A percentile compares a stretch with the other conserved stretches of the same genome.
Conservation (phyloP, 1,140 invertebrate species). For the Trichonephila clavata region DNA sequence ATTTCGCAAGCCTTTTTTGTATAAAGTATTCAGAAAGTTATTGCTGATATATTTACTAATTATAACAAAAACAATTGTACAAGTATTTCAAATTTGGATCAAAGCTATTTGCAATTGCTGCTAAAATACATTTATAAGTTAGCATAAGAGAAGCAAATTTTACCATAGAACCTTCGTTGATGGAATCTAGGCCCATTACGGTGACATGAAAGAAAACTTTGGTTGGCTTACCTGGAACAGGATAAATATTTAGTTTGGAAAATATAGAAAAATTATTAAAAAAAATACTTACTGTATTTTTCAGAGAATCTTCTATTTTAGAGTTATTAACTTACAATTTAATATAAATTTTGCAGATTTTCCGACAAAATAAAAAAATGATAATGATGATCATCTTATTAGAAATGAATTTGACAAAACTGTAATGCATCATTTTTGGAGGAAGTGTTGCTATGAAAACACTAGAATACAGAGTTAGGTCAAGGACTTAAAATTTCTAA, state of each 20-base stretch:
- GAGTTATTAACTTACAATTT: too few species aligned
- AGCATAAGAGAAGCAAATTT: constrained; percentile 40
- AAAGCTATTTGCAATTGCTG: background rate
- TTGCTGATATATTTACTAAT: background rate
- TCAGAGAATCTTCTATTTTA: too few species aligned
- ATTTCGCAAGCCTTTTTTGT: too few species aligned
- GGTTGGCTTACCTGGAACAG: constrained; percentile 87
- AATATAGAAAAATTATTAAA: background rate
- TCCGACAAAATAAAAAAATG: too few species aligned
- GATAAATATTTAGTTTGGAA: background rate
- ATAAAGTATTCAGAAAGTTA: background rate
- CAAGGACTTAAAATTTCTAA: too few species aligned
- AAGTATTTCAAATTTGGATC: background rate
- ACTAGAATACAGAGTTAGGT: too few species aligned
- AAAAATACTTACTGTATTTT: background rate
- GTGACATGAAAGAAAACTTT: constrained; percentile 95
- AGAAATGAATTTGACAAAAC: too few species aligned
- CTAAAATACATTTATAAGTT: background rate
- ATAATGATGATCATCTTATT: too few species aligned
- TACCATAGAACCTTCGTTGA: constrained; percentile 96
- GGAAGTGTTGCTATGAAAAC: too few species aligned
- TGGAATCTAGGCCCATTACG: constrained; percentile 95
- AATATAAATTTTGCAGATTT: too few species aligned
- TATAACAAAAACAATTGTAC: background rate
- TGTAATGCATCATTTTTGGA: too few species aligned